A percentile compares a stretch with the other conserved stretches of the same genome.
Evolutionary conservation across 2,888 invertebrate genomes (phyloP).

Genomic region (Catonia carolina): DNA sequence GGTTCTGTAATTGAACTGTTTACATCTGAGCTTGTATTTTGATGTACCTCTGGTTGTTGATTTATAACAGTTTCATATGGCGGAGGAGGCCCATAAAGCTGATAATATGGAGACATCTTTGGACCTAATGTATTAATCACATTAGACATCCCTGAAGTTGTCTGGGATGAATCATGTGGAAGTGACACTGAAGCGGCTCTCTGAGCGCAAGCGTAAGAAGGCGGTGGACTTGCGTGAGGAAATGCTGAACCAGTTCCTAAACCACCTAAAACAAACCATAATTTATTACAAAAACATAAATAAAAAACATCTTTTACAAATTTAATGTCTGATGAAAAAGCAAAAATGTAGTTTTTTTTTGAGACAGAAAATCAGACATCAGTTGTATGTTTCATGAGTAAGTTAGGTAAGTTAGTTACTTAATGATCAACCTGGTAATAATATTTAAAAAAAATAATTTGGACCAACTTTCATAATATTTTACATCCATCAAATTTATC

Average conservation of each 20-base stretch:
- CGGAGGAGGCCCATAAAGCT: conserved; percentile 47
- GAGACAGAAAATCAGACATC: too few species aligned
- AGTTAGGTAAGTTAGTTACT: too few species aligned
- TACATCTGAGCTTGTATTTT: neutral
- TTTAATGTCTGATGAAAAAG: neutral
- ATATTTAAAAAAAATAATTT: too few species aligned
- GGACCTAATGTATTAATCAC: conserved; percentile 20
- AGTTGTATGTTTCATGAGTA: too few species aligned
- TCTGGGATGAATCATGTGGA: neutral
- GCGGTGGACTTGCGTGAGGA: conserved; percentile 13
- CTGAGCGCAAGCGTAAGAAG: conserved; percentile 18
- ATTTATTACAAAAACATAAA: neutral
- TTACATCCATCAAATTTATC: too few species aligned
- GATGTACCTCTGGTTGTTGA: neutral
- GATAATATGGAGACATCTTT: conserved; percentile 43
- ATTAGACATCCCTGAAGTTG: neutral
- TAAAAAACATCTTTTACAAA: neutral
- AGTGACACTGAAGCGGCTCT: neutral
- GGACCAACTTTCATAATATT: too few species aligned
- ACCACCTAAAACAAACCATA: neutral
- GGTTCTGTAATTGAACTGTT: neutral
- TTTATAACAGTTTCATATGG: conserved; percentile 45
- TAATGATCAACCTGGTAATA: too few species aligned
- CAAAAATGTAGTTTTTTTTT: neutral
- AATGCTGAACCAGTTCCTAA: conserved; percentile 16